These are phyloP conservation scores for Athalia cordata DNA, from an alignment of 2,888 invertebrate genomes.

Conservation along the genomic window DNA sequence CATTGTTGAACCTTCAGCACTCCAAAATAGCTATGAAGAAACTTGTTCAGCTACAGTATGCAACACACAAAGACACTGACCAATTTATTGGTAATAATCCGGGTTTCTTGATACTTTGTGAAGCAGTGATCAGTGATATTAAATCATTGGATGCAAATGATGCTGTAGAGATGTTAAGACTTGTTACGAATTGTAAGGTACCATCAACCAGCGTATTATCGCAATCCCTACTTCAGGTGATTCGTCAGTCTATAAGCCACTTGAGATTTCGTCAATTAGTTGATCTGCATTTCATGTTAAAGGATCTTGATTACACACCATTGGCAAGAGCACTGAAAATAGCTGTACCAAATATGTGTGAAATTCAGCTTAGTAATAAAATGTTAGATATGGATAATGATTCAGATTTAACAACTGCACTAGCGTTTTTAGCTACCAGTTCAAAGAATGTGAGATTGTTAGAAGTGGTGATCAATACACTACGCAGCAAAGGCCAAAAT, in stretches of 20 bases:
- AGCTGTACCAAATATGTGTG: conserved; percentile 82
- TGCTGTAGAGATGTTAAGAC: conserved; percentile 22
- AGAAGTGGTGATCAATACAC: conserved; percentile 40
- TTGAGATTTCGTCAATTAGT: conserved; percentile 79
- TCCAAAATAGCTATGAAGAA: conserved; percentile 76
- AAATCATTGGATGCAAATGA: conserved; percentile 29
- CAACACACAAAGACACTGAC: conserved; percentile 19
- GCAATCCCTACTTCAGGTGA: conserved; percentile 79
- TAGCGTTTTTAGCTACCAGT: conserved; percentile 71
- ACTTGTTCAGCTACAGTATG: conserved; percentile 69
- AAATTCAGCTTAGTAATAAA: conserved; percentile 78
- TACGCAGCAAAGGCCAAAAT: conserved; percentile 53
- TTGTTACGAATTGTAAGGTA: conserved; percentile 75
- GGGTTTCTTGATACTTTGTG: conserved; percentile 48
- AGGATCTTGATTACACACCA: conserved; percentile 75
- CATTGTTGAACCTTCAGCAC: conserved; percentile 76
- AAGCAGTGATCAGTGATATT: conserved; percentile 48
- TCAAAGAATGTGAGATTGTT: conserved; percentile 43
- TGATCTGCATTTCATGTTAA: conserved; percentile 78
- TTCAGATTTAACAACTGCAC: conserved; percentile 75
- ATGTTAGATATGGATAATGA: conserved; percentile 76
- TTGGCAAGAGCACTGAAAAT: conserved; percentile 79
- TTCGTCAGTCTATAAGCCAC: conserved; percentile 78
- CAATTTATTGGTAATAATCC: background rate
- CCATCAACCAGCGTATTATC: conserved; percentile 77